Percentiles rank a stretch among this genome's conserved stretches.
Evolutionary conservation across 2,113 vertebrate species (phyloP).

Genomic region (Ascaphus truei): DNA sequence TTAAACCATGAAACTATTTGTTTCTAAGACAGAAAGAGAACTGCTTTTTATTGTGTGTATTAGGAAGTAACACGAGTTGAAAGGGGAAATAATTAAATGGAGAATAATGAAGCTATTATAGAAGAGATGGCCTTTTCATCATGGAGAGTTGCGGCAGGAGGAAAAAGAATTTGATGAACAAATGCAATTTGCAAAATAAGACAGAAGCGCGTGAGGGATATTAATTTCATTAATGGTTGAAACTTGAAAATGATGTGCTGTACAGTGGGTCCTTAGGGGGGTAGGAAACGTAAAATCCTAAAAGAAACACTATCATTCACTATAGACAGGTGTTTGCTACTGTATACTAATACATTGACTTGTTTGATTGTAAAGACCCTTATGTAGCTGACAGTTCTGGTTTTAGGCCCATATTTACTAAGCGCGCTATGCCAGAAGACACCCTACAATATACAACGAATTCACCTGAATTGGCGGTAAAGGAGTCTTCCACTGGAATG

Average conservation of each 20-base stretch:
- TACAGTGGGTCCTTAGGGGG: too few species aligned
- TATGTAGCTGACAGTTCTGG: not conserved
- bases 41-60: not conserved
- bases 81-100: not conserved
- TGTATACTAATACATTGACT: not conserved
- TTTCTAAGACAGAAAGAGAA: not conserved
- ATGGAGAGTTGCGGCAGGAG: not conserved
- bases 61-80: not conserved
- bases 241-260: not conserved
- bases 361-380: not conserved
- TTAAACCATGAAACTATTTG: not conserved
- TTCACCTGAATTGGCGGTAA: too few species aligned
- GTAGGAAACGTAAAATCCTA: not conserved
- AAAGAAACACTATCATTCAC: not conserved
- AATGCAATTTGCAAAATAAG: not conserved
- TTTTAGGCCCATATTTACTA: too few species aligned
- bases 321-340: not conserved
- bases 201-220: not conserved
- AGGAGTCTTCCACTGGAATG: too few species aligned
- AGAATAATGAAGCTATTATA: not conserved
- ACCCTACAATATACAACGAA: too few species aligned
- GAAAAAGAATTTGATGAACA: not conserved
- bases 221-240: not conserved
- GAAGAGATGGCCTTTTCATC: not conserved
- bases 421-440: too few species aligned